A percentile compares a stretch with the other conserved stretches of the same genome.
Evolutionary conservation across 2,113 vertebrate genomes (phyloP).

Genomic region (Genyomyrus donnyi): DNA sequence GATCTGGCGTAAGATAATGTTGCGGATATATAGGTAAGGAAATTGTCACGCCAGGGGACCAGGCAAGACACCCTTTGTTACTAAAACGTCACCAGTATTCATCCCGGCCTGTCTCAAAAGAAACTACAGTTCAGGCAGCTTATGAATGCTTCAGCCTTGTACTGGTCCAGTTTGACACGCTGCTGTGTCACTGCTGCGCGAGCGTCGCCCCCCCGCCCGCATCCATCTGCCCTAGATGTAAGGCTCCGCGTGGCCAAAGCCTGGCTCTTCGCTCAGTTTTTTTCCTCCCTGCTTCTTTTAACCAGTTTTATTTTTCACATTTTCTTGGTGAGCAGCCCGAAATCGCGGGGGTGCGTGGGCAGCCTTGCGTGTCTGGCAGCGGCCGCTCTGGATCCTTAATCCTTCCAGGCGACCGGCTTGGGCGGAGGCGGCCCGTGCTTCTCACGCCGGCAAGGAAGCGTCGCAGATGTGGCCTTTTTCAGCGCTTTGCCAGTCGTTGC

Average conservation of each 20-base stretch:
- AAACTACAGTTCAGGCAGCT: not conserved
- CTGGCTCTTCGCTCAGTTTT: not conserved
- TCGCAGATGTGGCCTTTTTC: not conserved
- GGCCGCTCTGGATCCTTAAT: not conserved
- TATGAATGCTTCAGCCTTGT: not conserved
- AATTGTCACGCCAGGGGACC: not conserved
- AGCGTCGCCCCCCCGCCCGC: not conserved
- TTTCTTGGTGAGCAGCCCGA: not conserved
- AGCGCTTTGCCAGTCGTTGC: not conserved
- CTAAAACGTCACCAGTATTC: not conserved
- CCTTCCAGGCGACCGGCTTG: not conserved
- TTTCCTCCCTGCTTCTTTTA: not conserved
- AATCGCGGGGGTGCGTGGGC: not conserved
- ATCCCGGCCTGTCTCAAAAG: not conserved
- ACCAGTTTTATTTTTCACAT: not conserved
- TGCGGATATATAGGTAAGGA: not conserved
- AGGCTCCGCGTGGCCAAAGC: not conserved
- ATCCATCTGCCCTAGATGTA: slow-evolving; percentile 5
- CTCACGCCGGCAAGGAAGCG: not conserved
- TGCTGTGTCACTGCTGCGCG: not conserved
- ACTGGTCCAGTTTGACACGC: not conserved
- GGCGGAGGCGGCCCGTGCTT: not conserved
- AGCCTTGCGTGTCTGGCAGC: not conserved
- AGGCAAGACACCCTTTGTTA: not conserved
- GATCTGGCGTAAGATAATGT: not conserved